Percentiles rank a stretch among this genome's conserved stretches.
phyloP scores from a whole-genome alignment of 2,888 invertebrate genomes.

The Hirtodrosophila duncani region DNA sequence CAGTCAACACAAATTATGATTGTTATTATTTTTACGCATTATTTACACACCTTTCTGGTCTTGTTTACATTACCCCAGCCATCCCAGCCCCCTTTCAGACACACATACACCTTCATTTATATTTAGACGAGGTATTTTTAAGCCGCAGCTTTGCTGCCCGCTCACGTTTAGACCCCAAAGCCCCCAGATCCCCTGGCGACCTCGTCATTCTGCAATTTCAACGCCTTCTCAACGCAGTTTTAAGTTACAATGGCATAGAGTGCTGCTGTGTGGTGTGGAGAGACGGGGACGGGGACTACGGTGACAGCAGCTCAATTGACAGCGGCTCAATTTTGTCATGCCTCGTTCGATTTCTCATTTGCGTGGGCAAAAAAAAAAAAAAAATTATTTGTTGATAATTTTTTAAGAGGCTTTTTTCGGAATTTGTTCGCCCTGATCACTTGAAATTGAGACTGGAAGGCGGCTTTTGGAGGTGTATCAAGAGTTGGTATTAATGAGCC shows the following conservation, averaged over 20 bases:
- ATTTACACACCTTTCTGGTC: constrained; percentile 68
- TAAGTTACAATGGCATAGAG: constrained; percentile 40
- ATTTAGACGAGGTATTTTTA: constrained; percentile 20
- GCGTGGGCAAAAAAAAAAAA: constrained; percentile 50
- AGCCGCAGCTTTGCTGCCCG: constrained; percentile 53
- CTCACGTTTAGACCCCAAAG: no score
- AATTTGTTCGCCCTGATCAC: constrained; percentile 30
- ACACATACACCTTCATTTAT: not conserved
- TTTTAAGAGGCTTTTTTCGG: constrained; percentile 58
- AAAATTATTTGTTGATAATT: constrained; percentile 52
- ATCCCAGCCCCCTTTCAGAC: not conserved
- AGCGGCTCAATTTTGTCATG: constrained; percentile 64
- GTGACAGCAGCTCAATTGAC: constrained; percentile 50
- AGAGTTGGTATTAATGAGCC: constrained; percentile 4
- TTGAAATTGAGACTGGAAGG: constrained; percentile 45
- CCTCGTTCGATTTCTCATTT: constrained; percentile 57
- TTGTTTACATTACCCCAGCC: constrained; percentile 49
- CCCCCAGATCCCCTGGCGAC: no score
- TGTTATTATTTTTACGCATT: constrained; percentile 69
- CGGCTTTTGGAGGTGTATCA: constrained; percentile 4
- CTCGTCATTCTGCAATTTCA: constrained; percentile 62
- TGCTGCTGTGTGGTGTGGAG: not conserved
- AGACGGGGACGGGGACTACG: not conserved
- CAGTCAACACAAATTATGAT: constrained; percentile 68
- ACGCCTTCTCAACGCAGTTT: constrained; percentile 50